Evolutionary conservation across 2,888 invertebrate genomes (phyloP), one percentile per base, ranked within the genome.

Genomic region (Thymelicus sylvestris): DNA sequence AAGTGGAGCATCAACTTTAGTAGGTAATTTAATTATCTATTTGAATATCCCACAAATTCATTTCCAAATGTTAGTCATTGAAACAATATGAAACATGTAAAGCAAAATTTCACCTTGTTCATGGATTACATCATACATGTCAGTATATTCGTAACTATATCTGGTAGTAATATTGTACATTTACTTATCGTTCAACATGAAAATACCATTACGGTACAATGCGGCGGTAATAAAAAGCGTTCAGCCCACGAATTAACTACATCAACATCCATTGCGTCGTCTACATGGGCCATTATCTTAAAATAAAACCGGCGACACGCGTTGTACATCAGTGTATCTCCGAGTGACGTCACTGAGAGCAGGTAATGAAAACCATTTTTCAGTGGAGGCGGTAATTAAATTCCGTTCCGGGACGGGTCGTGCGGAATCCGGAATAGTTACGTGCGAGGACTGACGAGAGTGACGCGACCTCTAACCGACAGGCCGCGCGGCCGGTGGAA

Each of bases 341-440:
- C 55, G 57, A 15, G 59, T 48, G 61, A 63, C 57, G 61, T 55
- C 19, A 19, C 19, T 19, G 19, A 8, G 48, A 50, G 8, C 50
- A 41, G 64, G 69, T 70, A 70, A 70, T 70, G 69, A 65, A 64
- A 75, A 61, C 69, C 74, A 72, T 75, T 75, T 75, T 75, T 75
- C 75, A 75, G 72, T 71, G 66, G 63, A 62, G 47, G 64, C 59
- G 64, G 60, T 75, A 75, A 75, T 75, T 73, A 75, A 74, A 75
- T 75, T 75, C 75, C 73, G 59, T 44, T 59, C 31, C 60, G 64
- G 44, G 48, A 38, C 63, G 63, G 24, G 31, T 59, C 64, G 64
- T 41, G 65, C 52, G 69, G 69, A 69, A 69, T 69, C 39, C 63
- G 59, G 60, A 50, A 70, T 60, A 60, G 65, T 65, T 70, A 70